These are phyloP conservation scores for Heloderma charlesbogerti DNA, from an alignment of 2,113 vertebrate genomes.

Conservation along the genomic window DNA sequence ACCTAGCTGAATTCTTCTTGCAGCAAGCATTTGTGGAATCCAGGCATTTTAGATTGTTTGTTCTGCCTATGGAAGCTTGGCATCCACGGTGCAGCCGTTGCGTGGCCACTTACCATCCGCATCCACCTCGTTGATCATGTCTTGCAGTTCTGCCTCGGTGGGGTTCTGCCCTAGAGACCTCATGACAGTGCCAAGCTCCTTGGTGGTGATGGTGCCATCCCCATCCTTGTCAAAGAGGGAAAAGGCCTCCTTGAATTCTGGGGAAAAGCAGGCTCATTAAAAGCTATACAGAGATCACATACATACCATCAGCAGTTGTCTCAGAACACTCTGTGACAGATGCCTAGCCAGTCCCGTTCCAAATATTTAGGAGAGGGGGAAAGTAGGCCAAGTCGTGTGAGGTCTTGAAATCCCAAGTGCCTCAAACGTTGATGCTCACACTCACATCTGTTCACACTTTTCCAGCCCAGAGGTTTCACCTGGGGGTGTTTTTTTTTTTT, in stretches of 20 bases:
- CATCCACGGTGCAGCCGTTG: rapidly evolving
- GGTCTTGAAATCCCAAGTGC: not conserved
- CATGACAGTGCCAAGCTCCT: conserved; percentile 93
- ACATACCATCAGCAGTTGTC: not conserved
- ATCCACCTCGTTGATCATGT: conserved; percentile 95
- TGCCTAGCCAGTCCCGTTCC: not conserved
- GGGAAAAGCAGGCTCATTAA: not conserved
- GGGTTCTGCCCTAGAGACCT: conserved; percentile 92
- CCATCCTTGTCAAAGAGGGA: conserved; percentile 94
- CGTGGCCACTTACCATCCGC: conserved; percentile 81
- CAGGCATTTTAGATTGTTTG: too few species aligned
- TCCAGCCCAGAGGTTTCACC: not conserved
- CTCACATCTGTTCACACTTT: not conserved
- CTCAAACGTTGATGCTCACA: not conserved
- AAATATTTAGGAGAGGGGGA: not conserved
- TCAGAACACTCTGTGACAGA: rapidly evolving
- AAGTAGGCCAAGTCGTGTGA: too few species aligned
- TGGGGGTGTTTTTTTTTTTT: too few species aligned
- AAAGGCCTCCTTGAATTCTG: conserved; percentile 94
- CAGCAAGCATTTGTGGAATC: not conserved
- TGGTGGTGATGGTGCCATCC: conserved; percentile 92
- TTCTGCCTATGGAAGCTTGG: not conserved
- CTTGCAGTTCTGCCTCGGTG: conserved; percentile 91
- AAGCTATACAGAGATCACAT: not conserved
- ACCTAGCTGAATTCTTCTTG: not conserved